phyloP scores from a whole-genome alignment of 2,888 invertebrate genomes.

The Bombyx huttoni region DNA sequence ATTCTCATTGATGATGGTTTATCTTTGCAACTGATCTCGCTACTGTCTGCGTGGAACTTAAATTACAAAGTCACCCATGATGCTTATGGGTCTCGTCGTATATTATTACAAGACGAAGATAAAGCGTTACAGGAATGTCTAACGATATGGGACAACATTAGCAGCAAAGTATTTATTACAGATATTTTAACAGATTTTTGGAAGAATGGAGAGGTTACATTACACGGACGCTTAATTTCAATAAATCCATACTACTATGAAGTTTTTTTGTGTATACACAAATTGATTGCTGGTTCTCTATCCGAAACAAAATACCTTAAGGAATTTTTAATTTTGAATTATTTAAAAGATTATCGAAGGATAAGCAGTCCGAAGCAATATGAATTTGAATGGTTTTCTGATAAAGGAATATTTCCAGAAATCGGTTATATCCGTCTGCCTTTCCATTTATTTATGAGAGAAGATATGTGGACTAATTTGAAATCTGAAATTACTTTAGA shows the following conservation, averaged over 20 bases:
- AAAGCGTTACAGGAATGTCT: slow-evolving; percentile 37
- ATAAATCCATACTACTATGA: slow-evolving; percentile 66
- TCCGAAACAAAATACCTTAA: slow-evolving; percentile 37
- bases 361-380: slow-evolving; percentile 58
- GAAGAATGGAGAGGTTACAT: slow-evolving; percentile 60
- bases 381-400: slow-evolving; percentile 62
- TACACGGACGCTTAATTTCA: slow-evolving; percentile 51
- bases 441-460: slow-evolving; percentile 60
- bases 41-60: slow-evolving; percentile 52
- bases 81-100: slow-evolving; percentile 36
- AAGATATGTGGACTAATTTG: slow-evolving; percentile 65
- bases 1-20: slow-evolving; percentile 49
- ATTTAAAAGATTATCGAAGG: slow-evolving; percentile 53
- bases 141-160: slow-evolving; percentile 53
- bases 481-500: slow-evolving; percentile 66
- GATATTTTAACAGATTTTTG: slow-evolving; percentile 59
- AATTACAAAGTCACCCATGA: slow-evolving; percentile 43
- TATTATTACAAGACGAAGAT: slow-evolving; percentile 37
- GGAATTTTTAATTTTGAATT: slow-evolving; percentile 56
- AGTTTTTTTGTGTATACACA: slow-evolving; percentile 54
- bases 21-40: slow-evolving; percentile 49
- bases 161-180: slow-evolving; percentile 44
- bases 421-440: slow-evolving; percentile 62
- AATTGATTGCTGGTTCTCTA: slow-evolving; percentile 36
- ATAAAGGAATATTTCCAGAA: slow-evolving; percentile 65